Conservation (phyloP, 2,113 vertebrate species). For the Asarcornis scutulata region DNA sequence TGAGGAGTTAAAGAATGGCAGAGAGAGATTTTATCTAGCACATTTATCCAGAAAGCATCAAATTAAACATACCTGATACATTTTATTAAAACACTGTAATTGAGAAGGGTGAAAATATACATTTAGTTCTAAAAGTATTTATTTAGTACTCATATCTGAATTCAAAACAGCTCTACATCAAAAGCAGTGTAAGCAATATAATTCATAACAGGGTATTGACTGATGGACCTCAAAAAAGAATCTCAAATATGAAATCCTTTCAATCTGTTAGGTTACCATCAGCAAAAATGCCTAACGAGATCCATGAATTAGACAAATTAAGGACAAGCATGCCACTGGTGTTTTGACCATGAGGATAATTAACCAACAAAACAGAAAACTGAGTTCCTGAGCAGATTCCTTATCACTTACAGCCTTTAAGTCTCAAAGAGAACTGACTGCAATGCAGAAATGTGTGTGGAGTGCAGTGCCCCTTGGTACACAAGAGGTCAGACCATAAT, state of each 20-base stretch:
- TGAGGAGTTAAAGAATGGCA: not conserved
- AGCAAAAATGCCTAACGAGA: not conserved
- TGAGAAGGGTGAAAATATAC: not conserved
- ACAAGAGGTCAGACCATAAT: not conserved
- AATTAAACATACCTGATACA: not conserved
- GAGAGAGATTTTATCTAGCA: not conserved
- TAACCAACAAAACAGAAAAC: not conserved
- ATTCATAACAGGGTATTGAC: not conserved
- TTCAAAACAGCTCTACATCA: not conserved
- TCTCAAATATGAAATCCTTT: not conserved
- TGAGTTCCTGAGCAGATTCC: not conserved
- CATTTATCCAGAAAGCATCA: not conserved
- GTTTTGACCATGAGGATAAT: not conserved
- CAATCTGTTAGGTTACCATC: not conserved
- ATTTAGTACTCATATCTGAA: not conserved
- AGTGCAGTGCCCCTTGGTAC: rapidly evolving
- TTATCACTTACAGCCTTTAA: not conserved
- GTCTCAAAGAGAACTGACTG: not conserved
- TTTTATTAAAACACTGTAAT: not conserved
- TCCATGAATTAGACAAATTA: not conserved
- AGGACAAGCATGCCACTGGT: not conserved
- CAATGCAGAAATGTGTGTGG: not conserved
- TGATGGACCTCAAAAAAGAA: not conserved
- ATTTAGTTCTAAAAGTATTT: not conserved
- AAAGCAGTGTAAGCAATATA: not conserved